These are phyloP conservation scores for Eueides isabella DNA, from an alignment of 1,140 invertebrate species.

Conservation along the genomic window DNA sequence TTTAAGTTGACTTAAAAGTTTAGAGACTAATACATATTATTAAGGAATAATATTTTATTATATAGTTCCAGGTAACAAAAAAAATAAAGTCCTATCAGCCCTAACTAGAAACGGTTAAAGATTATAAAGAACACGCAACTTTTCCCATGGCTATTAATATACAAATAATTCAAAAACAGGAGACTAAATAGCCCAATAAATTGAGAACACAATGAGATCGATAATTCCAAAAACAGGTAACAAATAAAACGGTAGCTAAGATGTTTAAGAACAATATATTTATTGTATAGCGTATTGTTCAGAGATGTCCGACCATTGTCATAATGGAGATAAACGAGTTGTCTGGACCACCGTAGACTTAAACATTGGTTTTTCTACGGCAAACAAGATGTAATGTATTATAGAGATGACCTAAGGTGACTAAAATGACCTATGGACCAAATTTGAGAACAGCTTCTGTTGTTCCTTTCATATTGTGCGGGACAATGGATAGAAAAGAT, in stretches of 20 bases:
- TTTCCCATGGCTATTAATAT: slow-evolving; percentile 73
- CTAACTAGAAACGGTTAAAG: slow-evolving; percentile 37
- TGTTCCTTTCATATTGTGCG: slow-evolving; percentile 56
- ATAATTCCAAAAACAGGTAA: slow-evolving; percentile 69
- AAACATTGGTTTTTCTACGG: slow-evolving; percentile 72
- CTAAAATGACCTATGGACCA: slow-evolving; percentile 69
- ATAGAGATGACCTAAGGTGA: slow-evolving; percentile 69
- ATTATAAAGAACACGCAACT: slow-evolving; percentile 42
- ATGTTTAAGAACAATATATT: slow-evolving; percentile 65
- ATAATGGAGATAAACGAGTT: slow-evolving; percentile 44
- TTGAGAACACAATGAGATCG: slow-evolving; percentile 69
- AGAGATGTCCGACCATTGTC: slow-evolving; percentile 50
- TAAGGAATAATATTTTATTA: too few species aligned
- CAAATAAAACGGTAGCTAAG: slow-evolving; percentile 73
- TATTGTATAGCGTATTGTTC: slow-evolving; percentile 63
- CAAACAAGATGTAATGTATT: slow-evolving; percentile 63
- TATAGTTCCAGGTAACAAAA: slow-evolving; percentile 28
- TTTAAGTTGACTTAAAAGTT: background rate
- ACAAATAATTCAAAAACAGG: slow-evolving; percentile 59
- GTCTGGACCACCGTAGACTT: slow-evolving; percentile 51
- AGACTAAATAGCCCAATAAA: slow-evolving; percentile 68
- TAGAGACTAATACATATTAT: too few species aligned
- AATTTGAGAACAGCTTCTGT: slow-evolving; percentile 54
- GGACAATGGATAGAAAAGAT: slow-evolving; percentile 66
- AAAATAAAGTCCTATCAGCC: slow-evolving; percentile 17